Percentiles rank a stretch among this genome's conserved stretches.
Evolutionary conservation across 2,113 vertebrate species (phyloP).

Genomic region (Thunnus thynnus): DNA sequence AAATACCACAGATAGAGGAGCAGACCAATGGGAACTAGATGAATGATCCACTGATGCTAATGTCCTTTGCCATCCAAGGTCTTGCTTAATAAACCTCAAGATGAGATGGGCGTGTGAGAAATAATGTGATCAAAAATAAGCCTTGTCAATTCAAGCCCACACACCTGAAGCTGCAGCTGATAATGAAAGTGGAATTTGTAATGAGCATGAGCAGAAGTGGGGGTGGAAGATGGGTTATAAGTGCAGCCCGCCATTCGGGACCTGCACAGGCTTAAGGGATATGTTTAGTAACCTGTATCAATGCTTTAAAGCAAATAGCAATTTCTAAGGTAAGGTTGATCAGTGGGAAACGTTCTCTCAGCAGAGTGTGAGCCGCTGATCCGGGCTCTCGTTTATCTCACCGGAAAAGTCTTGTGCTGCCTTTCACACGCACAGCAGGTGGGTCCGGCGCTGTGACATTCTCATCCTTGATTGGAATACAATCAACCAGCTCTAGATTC

Average conservation of each 20-base stretch:
- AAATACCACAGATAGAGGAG: constrained; percentile 46
- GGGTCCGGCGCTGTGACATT: neutral
- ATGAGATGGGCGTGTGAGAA: constrained; percentile 61
- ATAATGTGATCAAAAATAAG: constrained; percentile 72
- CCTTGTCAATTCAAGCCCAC: constrained; percentile 63
- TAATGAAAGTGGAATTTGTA: constrained; percentile 71
- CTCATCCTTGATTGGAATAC: constrained; percentile 21
- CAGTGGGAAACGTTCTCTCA: constrained; percentile 63
- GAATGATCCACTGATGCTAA: constrained; percentile 72
- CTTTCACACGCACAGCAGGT: constrained; percentile 50
- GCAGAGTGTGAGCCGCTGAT: constrained; percentile 46
- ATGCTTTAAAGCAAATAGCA: constrained; percentile 58
- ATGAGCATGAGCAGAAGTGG: constrained; percentile 29
- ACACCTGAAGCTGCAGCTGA: constrained; percentile 73
- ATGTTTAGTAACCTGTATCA: constrained; percentile 54
- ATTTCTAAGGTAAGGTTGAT: constrained; percentile 61
- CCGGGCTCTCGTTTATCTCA: constrained; percentile 47
- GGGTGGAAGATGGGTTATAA: constrained; percentile 3
- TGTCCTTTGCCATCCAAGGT: constrained; percentile 73
- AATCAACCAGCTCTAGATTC: constrained; percentile 26
- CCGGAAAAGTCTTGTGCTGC: constrained; percentile 37
- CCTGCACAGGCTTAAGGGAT: constrained; percentile 59
- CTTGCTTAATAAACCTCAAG: constrained; percentile 74
- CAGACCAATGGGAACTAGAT: constrained; percentile 54
- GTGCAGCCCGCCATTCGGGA: constrained; percentile 33